Evolutionary conservation across 2,888 invertebrate species (phyloP), one percentile per base, ranked within the genome.

Genomic region (Plebejus melissa): DNA sequence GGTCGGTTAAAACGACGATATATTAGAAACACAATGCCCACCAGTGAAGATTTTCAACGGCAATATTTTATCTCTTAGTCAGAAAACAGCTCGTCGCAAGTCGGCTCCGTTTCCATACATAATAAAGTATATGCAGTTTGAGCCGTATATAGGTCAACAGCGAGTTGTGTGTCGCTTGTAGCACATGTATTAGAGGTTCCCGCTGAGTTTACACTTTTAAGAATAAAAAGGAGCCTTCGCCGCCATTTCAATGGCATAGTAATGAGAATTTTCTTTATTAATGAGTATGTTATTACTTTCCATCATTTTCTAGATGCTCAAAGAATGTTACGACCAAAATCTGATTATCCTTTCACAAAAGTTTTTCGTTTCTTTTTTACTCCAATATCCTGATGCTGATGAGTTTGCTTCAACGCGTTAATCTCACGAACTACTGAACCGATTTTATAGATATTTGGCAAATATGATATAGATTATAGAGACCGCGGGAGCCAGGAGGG

Each of bases 31-130:
- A 46, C 72, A 72, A 54, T 72, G 36, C 6, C 65, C 32, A 32
- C 72, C 16, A 32, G 72, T 80, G 77, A 78, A 76, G 79, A 77
- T 78, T 80, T 79, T 77, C 78, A 79, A 77, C 80, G 77, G 78
- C 77, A 77, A 80, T 80, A 80, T 79, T 79, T 80, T 80, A 79
- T 79, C 76, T 80, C 77, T 77, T 76, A 78, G 80, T 78, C 77
- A 76, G 80, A 78, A 79, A 75, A 77, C 75, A 76, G 79, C 79
- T 77, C 77, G 79, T 79, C 79, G 78, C 78, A 77, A 79, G 78
- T 79, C 78, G 77, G 76, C 78, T 78, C 78, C 76, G 77, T 77
- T 76, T 75, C 79, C 78, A 80, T 80, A 80, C 79, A 80, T 80
- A 80, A 80, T 79, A 80, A 80, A 79, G 76, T 78, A 79, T 77